phyloP scores from a whole-genome alignment of 1,140 invertebrate species.

The Mycetomoellerius zeteki region DNA sequence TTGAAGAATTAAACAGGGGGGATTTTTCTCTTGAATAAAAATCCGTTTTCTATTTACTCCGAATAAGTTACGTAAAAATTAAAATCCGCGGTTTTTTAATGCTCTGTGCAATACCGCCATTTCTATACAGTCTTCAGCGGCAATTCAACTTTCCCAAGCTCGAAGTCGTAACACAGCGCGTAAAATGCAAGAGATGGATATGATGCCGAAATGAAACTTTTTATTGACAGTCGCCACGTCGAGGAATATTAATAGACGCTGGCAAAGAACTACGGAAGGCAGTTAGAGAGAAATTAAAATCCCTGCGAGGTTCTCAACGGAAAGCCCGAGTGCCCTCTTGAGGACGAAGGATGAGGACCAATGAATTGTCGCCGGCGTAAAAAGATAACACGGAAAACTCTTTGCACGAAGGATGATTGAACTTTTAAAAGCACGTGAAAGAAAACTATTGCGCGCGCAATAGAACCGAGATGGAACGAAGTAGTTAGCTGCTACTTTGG shows the following conservation, averaged over 20 bases:
- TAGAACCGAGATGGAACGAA: not conserved
- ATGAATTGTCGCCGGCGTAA: not conserved
- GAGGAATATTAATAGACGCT: conserved; percentile 18
- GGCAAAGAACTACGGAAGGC: not conserved
- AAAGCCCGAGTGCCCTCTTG: not conserved
- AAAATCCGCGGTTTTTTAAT: not conserved
- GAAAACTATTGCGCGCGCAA: not conserved
- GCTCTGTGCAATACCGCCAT: not conserved
- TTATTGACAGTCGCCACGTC: conserved; percentile 9
- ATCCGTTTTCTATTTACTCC: not conserved
- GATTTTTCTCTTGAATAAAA: not conserved
- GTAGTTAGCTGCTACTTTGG: conserved; percentile 20
- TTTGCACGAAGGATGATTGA: conserved; percentile 29
- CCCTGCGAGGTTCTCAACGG: not conserved
- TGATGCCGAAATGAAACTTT: conserved; percentile 13
- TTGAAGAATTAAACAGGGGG: not conserved
- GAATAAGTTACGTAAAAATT: not conserved
- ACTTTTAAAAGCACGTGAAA: conserved; percentile 35
- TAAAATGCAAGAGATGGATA: not conserved
- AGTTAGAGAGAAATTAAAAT: conserved; percentile 16
- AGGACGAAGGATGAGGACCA: not conserved
- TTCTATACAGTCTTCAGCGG: not conserved
- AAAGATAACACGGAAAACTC: not conserved
- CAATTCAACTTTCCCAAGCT: not conserved
- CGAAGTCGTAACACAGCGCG: not conserved